phyloP scores from a whole-genome alignment of 2,797 vertebrate genomes.

The Enteromius argenteus region DNA sequence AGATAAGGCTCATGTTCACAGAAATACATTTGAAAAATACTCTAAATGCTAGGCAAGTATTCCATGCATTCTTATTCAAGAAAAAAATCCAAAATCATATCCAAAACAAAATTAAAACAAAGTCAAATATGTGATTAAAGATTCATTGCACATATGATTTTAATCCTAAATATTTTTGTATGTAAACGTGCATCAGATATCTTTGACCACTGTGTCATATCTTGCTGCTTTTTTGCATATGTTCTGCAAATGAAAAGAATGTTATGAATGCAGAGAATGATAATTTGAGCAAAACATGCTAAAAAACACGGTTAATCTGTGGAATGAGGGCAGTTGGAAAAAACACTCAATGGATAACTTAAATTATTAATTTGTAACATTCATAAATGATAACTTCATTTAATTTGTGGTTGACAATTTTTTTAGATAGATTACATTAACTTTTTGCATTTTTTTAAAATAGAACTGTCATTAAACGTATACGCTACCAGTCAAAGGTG shows the following conservation, averaged over 20 bases:
- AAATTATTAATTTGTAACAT: neutral
- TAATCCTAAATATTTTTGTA: neutral
- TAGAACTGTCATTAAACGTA: neutral
- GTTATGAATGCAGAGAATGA: neutral
- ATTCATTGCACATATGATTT: neutral
- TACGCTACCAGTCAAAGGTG: neutral
- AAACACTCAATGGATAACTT: neutral
- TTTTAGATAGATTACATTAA: neutral
- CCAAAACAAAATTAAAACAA: neutral
- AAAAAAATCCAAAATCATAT: neutral
- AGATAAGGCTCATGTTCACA: neutral
- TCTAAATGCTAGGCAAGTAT: neutral
- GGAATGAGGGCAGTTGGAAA: neutral
- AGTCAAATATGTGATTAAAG: neutral
- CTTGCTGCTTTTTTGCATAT: neutral
- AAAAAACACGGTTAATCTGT: neutral
- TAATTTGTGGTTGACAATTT: neutral
- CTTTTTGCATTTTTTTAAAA: neutral
- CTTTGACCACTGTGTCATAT: neutral
- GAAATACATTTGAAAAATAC: neutral
- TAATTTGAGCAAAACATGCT: neutral
- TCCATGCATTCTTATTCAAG: constrained; percentile 7
- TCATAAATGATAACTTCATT: neutral
- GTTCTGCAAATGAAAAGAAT: neutral
- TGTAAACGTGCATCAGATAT: neutral